These are phyloP conservation scores for Drosophila merina DNA, from an alignment of 2,888 invertebrate genomes.

Conservation along the genomic window DNA sequence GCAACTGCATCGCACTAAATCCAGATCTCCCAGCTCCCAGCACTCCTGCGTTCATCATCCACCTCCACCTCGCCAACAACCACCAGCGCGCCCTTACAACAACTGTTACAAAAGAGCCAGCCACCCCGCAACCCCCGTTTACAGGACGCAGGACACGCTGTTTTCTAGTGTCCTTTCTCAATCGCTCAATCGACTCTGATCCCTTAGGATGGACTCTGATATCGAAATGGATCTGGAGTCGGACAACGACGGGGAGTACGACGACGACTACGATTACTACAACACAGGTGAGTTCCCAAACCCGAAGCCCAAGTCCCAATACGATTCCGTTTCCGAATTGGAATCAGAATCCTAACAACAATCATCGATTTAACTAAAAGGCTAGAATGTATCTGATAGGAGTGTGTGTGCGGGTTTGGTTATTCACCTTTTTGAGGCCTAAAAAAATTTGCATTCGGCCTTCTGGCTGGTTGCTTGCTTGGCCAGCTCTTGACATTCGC, in stretches of 20 bases:
- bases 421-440: slow-evolving; percentile 67
- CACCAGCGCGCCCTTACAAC: slow-evolving; percentile 44
- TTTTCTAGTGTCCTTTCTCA: slow-evolving; percentile 34
- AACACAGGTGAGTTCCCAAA: slow-evolving; percentile 84
- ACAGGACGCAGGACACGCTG: slow-evolving; percentile 22
- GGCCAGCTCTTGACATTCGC: slow-evolving; percentile 71
- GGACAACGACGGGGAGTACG: slow-evolving; percentile 88
- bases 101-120: slow-evolving; percentile 61
- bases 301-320: background rate
- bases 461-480: no score
- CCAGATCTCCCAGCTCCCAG: slow-evolving; percentile 15
- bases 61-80: slow-evolving; percentile 26
- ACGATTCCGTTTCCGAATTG: background rate
- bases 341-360: slow-evolving; percentile 11
- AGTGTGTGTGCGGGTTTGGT: slow-evolving; percentile 55
- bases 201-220: slow-evolving; percentile 88
- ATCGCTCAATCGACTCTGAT: slow-evolving; percentile 1
- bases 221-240: slow-evolving; percentile 90
- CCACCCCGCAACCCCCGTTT: slow-evolving; percentile 61
- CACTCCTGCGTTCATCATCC: slow-evolving; percentile 17
- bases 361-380: slow-evolving; percentile 56
- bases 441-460: slow-evolving; percentile 58
- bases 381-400: slow-evolving; percentile 23
- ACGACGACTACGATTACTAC: slow-evolving; percentile 92
- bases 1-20: slow-evolving; percentile 56